Evolutionary conservation across 1,140 invertebrate genomes (phyloP).

Genomic region (Nixonia krombeini): DNA sequence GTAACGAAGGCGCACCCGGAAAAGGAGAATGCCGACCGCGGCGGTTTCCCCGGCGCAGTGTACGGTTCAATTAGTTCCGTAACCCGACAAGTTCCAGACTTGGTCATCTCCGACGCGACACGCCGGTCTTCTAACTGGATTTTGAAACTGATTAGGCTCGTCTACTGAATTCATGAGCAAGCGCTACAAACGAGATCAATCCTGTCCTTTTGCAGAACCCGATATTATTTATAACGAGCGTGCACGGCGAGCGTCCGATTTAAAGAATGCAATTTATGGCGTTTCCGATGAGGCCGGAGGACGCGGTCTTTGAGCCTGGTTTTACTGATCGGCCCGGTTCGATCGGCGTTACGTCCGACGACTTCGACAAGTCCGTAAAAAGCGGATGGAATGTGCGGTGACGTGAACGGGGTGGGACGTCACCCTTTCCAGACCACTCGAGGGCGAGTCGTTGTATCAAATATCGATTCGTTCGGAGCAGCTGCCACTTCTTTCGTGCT

Average conservation of each 20-base stretch:
- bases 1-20: too few species aligned
- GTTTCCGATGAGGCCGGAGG: slow-evolving; percentile 30
- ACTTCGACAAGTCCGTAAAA: slow-evolving; percentile 55
- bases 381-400: slow-evolving; percentile 60
- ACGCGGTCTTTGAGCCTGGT: slow-evolving; percentile 19
- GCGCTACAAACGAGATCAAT: slow-evolving; percentile 42
- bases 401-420: slow-evolving; percentile 55
- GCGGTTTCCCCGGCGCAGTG: too few species aligned
- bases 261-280: slow-evolving; percentile 40
- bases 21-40: too few species aligned
- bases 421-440: slow-evolving; percentile 51
- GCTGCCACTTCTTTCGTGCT: slow-evolving; percentile 60
- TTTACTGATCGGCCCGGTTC: slow-evolving; percentile 34
- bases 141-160: slow-evolving; percentile 24
- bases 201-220: slow-evolving; percentile 23
- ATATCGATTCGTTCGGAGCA: slow-evolving; percentile 61
- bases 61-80: too few species aligned
- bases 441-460: slow-evolving; percentile 61
- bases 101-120: too few species aligned
- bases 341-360: slow-evolving; percentile 41
- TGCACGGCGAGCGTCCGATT: slow-evolving; percentile 26
- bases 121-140: slow-evolving; percentile 29
- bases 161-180: slow-evolving; percentile 34
- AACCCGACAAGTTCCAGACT: background rate
- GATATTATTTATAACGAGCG: slow-evolving; percentile 43